Evolutionary conservation across 2,113 vertebrate species (phyloP).

Genomic region (Cheirogaleus medius): DNA sequence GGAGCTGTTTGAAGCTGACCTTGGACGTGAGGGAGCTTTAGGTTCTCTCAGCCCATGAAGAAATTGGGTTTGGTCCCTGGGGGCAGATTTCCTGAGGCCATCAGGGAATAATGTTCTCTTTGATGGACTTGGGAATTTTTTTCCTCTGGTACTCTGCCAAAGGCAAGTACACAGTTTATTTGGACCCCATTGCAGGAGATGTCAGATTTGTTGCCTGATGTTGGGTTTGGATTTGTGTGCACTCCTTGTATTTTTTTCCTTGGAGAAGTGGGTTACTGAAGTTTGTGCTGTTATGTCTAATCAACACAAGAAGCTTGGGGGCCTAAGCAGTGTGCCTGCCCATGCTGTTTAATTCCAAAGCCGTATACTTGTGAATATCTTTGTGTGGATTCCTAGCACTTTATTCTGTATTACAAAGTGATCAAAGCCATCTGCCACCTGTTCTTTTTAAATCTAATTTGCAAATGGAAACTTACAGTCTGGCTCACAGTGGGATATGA

Average conservation of each 20-base stretch:
- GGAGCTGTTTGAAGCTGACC: neutral
- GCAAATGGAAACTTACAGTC: slow-evolving; percentile 60
- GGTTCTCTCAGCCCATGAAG: neutral
- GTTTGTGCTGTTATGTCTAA: neutral
- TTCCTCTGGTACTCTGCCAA: neutral
- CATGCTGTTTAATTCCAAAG: neutral
- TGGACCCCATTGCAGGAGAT: slow-evolving; percentile 1
- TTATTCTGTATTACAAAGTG: slow-evolving; percentile 28
- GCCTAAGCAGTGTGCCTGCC: neutral
- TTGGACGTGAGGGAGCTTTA: neutral
- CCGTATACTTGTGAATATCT: neutral
- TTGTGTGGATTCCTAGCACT: neutral
- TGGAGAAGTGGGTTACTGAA: neutral
- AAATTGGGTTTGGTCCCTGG: neutral
- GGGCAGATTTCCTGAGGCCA: slow-evolving; percentile 12
- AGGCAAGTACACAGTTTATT: neutral
- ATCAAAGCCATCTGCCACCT: slow-evolving; percentile 70
- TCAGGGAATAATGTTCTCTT: slow-evolving; percentile 15
- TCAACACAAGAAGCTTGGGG: neutral
- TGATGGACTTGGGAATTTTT: slow-evolving; percentile 29
- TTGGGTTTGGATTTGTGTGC: neutral
- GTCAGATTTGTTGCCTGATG: neutral
- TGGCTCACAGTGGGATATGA: slow-evolving; percentile 52
- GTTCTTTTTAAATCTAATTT: slow-evolving; percentile 62
- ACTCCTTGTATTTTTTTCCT: neutral